Base-by-base conservation (phyloP, 2,113 vertebrate genomes). In the Mixornis gularis region DNA sequence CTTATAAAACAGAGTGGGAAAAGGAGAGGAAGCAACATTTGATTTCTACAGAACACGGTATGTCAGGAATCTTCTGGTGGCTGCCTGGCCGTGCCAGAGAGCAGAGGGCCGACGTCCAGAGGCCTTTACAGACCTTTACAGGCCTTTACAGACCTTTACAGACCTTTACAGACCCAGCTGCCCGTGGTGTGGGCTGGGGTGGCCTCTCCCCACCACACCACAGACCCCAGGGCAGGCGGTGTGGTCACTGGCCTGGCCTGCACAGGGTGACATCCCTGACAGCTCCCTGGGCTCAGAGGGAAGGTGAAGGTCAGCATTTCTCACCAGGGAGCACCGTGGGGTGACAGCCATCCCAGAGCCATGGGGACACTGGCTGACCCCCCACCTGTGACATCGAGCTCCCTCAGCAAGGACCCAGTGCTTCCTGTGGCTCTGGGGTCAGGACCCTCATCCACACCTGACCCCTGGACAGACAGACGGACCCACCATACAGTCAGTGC, bases 301-400 rank as follows among this genome's bases (percentile, higher is more conserved):
- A 3, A 40, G 38, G 19, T 20, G 38, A 53, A 27, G 16, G 20
- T 26, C 40, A 34, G 4, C 10, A 53, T 53, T 78, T 43, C 48
- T 52, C 13, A 1, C 18, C 30, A 58, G 25, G 32, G 27, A 44
- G 27, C 18, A 26, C 26, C 1, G 0, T 3, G 13, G 7, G 11
- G 43, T 24, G 1, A 43, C 58, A 79, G 34, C 41, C 13, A 19
- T 11, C 2, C 73, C 48, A 63, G 20, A 60, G 32, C 60, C 62
- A 9, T 0, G 3, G 60, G 40, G 43, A 36, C 52, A 17, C 7
- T 1, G 2, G 32, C 58, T 36, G 68, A 10, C 5, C 4, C 38
- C 43, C 17, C 5, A 8, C 5, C 6, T 10, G 7, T 0, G 0
- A 11, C 11, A 0, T n/a, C 0, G 1, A 52, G 41, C n/a, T 38